These are phyloP conservation scores for Galago senegalensis DNA, from an alignment of 2,797 vertebrate species.

Conservation along the genomic window DNA sequence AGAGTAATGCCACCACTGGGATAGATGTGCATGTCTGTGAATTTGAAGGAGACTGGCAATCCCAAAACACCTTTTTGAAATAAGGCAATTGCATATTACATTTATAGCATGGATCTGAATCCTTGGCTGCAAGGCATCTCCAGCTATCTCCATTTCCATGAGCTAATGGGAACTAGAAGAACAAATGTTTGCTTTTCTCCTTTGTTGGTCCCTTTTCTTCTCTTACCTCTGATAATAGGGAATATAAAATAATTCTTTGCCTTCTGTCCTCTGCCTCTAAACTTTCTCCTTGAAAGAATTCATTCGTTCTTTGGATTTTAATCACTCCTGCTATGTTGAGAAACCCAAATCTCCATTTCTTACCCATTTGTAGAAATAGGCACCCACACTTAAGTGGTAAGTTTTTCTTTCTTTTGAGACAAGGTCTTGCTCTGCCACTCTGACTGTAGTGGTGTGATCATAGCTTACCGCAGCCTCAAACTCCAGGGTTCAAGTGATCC, in stretches of 20 bases:
- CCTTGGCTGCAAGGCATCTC: slow-evolving; percentile 16
- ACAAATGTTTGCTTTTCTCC: background rate
- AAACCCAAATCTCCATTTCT: slow-evolving; percentile 41
- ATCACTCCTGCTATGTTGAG: background rate
- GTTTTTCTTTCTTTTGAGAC: background rate
- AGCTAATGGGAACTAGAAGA: background rate
- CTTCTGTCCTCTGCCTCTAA: slow-evolving; percentile 37
- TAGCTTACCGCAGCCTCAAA: background rate
- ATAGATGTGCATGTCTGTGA: background rate
- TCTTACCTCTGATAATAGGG: background rate
- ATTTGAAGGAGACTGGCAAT: background rate
- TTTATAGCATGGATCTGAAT: slow-evolving; percentile 20
- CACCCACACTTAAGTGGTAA: background rate
- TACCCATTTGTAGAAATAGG: background rate
- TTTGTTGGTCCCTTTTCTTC: slow-evolving; percentile 18
- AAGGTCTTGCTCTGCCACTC: background rate
- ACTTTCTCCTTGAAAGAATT: slow-evolving; percentile 30
- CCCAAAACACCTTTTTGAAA: background rate
- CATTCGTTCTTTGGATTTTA: background rate
- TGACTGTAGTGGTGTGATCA: background rate
- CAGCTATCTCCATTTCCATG: background rate
- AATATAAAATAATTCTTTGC: background rate
- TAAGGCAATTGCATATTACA: background rate
- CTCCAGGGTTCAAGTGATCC: background rate
- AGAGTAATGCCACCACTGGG: background rate